phyloP scores from a whole-genome alignment of 92 coral and sea anemone species.

The Diadumene lineata region DNA sequence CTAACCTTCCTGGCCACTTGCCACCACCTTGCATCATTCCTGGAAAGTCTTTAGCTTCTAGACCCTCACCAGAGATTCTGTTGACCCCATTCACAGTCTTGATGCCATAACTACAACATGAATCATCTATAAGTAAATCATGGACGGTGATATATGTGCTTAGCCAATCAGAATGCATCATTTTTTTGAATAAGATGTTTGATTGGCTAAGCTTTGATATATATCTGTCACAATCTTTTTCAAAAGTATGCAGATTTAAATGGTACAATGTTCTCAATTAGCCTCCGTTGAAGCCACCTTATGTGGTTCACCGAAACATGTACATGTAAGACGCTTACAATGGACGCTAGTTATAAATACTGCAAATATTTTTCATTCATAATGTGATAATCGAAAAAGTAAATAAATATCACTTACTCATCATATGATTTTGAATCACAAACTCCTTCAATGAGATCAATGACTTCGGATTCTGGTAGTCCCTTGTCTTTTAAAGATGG shows the following conservation, averaged over 20 bases:
- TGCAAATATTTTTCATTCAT: too few relatives aligned
- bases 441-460: conserved; percentile 84
- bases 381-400: neutral
- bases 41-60: conserved; percentile 91
- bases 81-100: conserved; percentile 93
- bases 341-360: too few relatives aligned
- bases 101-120: conserved; percentile 71
- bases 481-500: conserved; percentile 89
- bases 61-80: conserved; percentile 89
- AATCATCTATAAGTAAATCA: neutral
- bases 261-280: too few relatives aligned
- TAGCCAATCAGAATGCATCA: too few relatives aligned
- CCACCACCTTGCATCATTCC: conserved; percentile 99
- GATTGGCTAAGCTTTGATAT: too few relatives aligned
- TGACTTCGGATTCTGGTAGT: conserved; percentile 82
- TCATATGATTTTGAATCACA: conserved; percentile 80
- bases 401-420: conserved; percentile 67
- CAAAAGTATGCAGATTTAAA: too few relatives aligned
- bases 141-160: too few relatives aligned
- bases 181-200: too few relatives aligned
- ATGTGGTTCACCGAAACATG: too few relatives aligned
- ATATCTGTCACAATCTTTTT: too few relatives aligned
- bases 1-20: conserved; percentile 97
- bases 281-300: too few relatives aligned
- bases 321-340: too few relatives aligned